These are phyloP conservation scores for Brachionus angularis DNA, from an alignment of 1,140 invertebrate genomes.

Conservation along the genomic window DNA sequence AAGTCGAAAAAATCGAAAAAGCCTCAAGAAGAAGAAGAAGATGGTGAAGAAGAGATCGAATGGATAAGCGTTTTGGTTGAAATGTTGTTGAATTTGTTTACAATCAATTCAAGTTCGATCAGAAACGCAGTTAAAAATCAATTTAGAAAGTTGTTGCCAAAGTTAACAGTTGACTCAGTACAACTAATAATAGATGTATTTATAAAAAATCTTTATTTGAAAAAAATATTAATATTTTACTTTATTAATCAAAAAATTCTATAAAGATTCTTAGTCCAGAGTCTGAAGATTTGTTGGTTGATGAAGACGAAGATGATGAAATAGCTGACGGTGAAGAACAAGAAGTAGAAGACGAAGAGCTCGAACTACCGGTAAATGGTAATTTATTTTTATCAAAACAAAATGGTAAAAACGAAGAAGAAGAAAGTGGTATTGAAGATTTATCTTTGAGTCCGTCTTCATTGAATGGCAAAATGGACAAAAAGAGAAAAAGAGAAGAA, in stretches of 20 bases:
- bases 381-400: constrained; percentile 17
- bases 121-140: constrained; percentile 9
- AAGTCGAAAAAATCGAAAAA: constrained; percentile 28
- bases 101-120: neutral
- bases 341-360: constrained; percentile 21
- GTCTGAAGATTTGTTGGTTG: neutral
- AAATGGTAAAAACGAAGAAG: constrained; percentile 28
- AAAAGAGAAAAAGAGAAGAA: constrained; percentile 6
- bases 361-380: constrained; percentile 8
- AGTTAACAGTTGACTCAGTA: constrained; percentile 18
- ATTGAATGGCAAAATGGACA: no score
- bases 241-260: neutral
- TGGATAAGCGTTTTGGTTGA: constrained; percentile 38
- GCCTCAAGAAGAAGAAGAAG: neutral
- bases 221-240: neutral
- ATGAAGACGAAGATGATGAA: constrained; percentile 16
- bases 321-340: neutral
- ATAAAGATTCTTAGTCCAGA: constrained; percentile 4
- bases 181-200: constrained; percentile 11
- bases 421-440: constrained; percentile 30
- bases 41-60: neutral
- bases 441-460: constrained; percentile 22
- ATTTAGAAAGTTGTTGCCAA: constrained; percentile 18
- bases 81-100: constrained; percentile 34
- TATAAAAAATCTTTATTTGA: neutral